Conservation (phyloP, 2,113 vertebrate genomes). For the Xenopus tropicalis region DNA sequence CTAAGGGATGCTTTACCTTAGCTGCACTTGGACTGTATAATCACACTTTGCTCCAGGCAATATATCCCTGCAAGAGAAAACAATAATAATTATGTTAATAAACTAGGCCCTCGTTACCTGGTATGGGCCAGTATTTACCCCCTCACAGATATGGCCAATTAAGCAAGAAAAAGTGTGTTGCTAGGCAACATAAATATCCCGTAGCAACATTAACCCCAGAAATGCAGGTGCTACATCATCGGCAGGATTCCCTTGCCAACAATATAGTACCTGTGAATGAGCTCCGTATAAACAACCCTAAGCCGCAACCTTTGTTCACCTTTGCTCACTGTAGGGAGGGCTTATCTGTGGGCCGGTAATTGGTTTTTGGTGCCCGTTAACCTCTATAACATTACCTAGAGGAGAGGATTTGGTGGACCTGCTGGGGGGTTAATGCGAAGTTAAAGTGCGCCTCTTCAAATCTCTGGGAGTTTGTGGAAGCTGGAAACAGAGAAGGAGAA, state of each 20-base stretch:
- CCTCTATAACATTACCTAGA: slow-evolving; percentile 69
- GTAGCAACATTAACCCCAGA: too few species aligned
- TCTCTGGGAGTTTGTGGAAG: slow-evolving; percentile 60
- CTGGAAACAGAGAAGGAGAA: slow-evolving; percentile 47
- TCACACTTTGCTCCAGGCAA: slow-evolving; percentile 68
- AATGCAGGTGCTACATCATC: neutral
- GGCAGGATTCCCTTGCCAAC: neutral
- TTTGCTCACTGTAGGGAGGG: too few species aligned
- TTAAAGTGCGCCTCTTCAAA: slow-evolving; percentile 70
- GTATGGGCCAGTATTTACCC: too few species aligned
- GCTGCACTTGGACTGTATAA: slow-evolving; percentile 66
- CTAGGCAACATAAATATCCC: too few species aligned
- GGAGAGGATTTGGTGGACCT: slow-evolving; percentile 68
- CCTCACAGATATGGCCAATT: too few species aligned
- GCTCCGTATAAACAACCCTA: too few species aligned
- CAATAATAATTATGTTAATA: neutral
- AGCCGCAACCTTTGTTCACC: too few species aligned
- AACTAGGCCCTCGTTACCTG: too few species aligned
- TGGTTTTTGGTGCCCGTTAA: too few species aligned
- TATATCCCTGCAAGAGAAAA: slow-evolving; percentile 56
- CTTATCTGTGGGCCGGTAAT: too few species aligned
- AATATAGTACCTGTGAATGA: too few species aligned
- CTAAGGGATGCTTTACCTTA: slow-evolving; percentile 54
- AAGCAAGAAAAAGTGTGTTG: too few species aligned
- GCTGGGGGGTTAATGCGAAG: slow-evolving; percentile 68